A percentile compares a stretch with the other conserved stretches of the same genome.
Evolutionary conservation across 2,888 invertebrate species (phyloP).

Genomic region (Acrobasis consociella): DNA sequence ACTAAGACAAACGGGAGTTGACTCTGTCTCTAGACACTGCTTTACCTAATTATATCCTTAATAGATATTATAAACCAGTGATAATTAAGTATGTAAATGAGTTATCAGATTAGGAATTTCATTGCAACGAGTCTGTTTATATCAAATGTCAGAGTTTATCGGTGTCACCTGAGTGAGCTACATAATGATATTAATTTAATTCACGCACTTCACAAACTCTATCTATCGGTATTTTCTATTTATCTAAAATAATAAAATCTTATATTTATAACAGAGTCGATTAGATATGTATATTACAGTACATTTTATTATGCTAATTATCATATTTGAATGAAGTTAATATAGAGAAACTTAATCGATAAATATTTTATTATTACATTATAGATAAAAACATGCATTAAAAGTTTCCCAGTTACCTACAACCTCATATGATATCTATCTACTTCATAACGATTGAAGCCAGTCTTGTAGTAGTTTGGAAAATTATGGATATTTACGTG

Average conservation of each 20-base stretch:
- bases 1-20: slow-evolving; percentile 24
- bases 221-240: neutral
- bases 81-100: neutral
- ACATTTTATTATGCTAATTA: no score
- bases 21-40: neutral
- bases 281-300: no score
- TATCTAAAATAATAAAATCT: neutral
- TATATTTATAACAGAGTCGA: no score
- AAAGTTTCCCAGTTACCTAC: neutral
- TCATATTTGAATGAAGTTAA: no score
- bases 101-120: neutral
- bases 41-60: neutral
- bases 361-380: neutral
- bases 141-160: slow-evolving; percentile 51
- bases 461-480: neutral
- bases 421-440: neutral
- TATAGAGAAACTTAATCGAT: no score
- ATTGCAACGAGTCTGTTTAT: slow-evolving; percentile 29
- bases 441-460: neutral
- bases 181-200: slow-evolving; percentile 1
- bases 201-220: neutral
- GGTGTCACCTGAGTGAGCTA: slow-evolving; percentile 27
- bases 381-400: neutral
- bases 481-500: no score
- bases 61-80: neutral